phyloP scores from a whole-genome alignment of 2,797 vertebrate genomes.

The Anisognathus igniventris region DNA sequence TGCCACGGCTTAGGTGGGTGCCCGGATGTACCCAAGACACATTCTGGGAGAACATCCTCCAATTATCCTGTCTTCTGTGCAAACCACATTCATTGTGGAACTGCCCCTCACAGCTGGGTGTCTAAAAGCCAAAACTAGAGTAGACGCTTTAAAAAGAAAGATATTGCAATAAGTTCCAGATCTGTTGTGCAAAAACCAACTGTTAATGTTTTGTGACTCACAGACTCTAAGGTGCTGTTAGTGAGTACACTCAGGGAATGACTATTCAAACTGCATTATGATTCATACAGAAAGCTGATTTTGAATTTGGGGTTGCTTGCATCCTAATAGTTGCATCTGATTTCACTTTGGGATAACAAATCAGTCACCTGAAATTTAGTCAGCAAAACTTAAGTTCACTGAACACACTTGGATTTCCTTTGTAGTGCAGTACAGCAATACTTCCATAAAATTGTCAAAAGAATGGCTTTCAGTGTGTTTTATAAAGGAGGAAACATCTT shows the following conservation, averaged over 20 bases:
- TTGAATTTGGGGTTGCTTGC: background rate
- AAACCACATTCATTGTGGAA: background rate
- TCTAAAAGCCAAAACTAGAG: background rate
- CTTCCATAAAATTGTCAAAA: background rate
- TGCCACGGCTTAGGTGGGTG: background rate
- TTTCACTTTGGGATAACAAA: background rate
- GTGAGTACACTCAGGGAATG: background rate
- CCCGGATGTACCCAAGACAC: rapidly evolving
- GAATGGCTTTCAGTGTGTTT: background rate
- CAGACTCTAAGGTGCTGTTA: background rate
- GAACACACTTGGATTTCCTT: background rate
- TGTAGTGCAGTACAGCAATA: background rate
- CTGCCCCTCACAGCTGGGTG: background rate
- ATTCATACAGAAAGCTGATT: background rate
- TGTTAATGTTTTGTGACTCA: background rate
- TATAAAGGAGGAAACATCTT: background rate
- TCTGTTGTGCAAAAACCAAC: background rate
- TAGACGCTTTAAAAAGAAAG: background rate
- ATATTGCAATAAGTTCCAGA: background rate
- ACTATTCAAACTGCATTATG: background rate
- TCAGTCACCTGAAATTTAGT: background rate
- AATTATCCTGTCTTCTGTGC: background rate
- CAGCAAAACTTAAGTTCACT: background rate
- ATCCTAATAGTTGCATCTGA: background rate
- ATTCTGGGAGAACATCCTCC: background rate